phyloP scores from a whole-genome alignment of 2,888 invertebrate species.

The Drosophila subsilvestris region DNA sequence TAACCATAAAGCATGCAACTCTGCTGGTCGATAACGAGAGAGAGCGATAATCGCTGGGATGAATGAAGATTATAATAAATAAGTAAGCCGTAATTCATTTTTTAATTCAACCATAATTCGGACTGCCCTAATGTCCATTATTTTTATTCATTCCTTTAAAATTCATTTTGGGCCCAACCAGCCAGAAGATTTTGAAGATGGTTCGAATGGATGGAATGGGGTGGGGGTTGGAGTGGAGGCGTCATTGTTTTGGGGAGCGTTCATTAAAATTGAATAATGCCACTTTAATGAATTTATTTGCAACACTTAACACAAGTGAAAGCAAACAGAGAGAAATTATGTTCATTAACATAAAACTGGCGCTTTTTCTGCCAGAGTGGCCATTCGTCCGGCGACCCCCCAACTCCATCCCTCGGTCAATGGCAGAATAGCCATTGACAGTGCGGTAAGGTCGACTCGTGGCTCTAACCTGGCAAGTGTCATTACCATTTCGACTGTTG shows the following conservation, averaged over 20 bases:
- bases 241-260: constrained; percentile 12
- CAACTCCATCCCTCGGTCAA: background rate
- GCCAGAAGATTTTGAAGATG: constrained; percentile 34
- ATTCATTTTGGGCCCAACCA: constrained; percentile 13
- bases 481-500: constrained; percentile 71
- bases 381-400: constrained; percentile 29
- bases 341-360: constrained; percentile 79
- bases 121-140: constrained; percentile 34
- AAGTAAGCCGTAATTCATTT: constrained; percentile 56
- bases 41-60: constrained; percentile 25
- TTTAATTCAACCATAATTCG: constrained; percentile 40
- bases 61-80: constrained; percentile 35
- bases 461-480: constrained; percentile 58
- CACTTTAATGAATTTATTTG: constrained; percentile 80
- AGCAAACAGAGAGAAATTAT: constrained; percentile 78
- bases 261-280: constrained; percentile 81
- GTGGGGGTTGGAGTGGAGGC: background rate
- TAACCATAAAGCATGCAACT: constrained; percentile 25
- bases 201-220: background rate
- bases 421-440: background rate
- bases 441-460: background rate
- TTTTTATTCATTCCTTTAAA: constrained; percentile 46
- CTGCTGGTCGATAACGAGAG: constrained; percentile 7
- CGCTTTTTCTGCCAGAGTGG: constrained; percentile 51
- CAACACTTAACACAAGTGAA: constrained; percentile 77